Conservation (phyloP, 64 coral and sea anemone species). For the Stichodactyla helianthus region DNA sequence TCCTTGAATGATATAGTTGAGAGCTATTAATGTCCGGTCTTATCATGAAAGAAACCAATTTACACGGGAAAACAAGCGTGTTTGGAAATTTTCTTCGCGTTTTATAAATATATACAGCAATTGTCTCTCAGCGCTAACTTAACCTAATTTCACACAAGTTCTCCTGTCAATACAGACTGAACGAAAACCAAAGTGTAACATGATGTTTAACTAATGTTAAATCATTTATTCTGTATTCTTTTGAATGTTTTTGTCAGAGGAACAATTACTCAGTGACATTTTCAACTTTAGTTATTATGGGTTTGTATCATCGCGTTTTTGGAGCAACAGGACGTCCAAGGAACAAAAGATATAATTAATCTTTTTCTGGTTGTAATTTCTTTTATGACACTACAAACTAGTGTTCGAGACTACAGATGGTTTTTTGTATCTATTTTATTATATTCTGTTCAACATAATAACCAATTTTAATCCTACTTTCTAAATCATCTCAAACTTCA, state of each 20-base stretch:
- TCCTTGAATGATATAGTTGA: background rate
- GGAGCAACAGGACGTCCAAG: background rate
- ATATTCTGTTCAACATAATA: background rate
- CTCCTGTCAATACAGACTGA: background rate
- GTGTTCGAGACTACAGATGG: background rate
- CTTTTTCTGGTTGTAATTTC: background rate
- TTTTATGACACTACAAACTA: background rate
- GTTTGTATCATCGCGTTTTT: background rate
- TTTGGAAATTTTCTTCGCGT: background rate
- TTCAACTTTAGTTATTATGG: background rate
- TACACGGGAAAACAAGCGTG: background rate
- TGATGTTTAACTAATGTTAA: slow-evolving; percentile 2
- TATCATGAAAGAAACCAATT: background rate
- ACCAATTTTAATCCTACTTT: background rate
- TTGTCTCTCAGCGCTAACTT: background rate
- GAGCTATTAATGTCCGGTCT: background rate
- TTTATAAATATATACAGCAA: background rate
- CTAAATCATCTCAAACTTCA: background rate
- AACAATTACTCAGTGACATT: background rate
- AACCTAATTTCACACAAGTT: background rate
- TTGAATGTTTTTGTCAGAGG: background rate
- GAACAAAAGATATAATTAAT: background rate
- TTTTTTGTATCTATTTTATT: background rate
- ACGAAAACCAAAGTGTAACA: background rate
- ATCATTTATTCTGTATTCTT: background rate